Conservation (phyloP, 1,140 invertebrate species). For the Steinernema feltiae region DNA sequence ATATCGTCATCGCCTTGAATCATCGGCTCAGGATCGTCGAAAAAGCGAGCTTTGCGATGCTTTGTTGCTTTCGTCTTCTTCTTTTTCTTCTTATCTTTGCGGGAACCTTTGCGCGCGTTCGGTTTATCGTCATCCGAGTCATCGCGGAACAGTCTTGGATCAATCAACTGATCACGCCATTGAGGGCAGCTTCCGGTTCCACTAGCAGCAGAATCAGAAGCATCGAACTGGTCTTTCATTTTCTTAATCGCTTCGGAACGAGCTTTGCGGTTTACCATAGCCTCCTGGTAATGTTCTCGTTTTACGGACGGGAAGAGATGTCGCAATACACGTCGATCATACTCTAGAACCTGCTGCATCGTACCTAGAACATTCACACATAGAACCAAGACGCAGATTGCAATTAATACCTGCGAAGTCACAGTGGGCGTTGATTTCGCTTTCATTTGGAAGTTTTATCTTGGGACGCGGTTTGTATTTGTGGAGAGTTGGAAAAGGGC, state of each 20-base stretch:
- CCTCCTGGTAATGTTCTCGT: background rate
- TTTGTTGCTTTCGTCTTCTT: background rate
- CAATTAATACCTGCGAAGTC: background rate
- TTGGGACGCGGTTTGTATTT: background rate
- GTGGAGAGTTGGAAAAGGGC: background rate
- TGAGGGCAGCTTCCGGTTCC: no score
- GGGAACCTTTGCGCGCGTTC: background rate
- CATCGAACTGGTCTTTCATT: background rate
- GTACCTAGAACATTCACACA: no score
- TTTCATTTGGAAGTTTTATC: background rate
- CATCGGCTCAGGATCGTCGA: no score
- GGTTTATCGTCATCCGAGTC: background rate
- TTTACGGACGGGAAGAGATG: background rate
- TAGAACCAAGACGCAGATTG: no score
- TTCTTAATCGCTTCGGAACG: background rate
- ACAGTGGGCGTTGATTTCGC: background rate
- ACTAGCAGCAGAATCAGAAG: no score
- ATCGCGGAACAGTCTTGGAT: background rate
- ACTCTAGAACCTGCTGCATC: background rate
- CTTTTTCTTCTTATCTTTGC: background rate
- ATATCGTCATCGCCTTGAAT: no score
- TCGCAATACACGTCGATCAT: background rate
- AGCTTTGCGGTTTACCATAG: background rate
- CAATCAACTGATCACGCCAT: background rate
- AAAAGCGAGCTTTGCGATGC: no score